These are phyloP conservation scores for Coryphaenoides rupestris DNA, from an alignment of 2,113 vertebrate genomes.

Conservation along the genomic window DNA sequence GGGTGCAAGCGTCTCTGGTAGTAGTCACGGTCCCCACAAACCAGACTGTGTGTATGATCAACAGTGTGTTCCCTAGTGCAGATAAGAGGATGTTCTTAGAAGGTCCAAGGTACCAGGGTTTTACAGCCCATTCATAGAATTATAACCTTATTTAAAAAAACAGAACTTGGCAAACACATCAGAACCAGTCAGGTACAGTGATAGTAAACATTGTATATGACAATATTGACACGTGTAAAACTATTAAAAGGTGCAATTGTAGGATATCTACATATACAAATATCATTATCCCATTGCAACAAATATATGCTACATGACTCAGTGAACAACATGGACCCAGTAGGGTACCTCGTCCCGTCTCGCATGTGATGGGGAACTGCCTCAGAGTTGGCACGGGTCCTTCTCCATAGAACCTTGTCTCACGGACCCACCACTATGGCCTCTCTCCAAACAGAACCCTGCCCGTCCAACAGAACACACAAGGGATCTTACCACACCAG, in stretches of 20 bases:
- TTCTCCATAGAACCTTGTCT: slow-evolving; percentile 71
- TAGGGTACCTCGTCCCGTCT: slow-evolving; percentile 77
- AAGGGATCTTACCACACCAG: too few relatives aligned
- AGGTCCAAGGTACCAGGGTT: slow-evolving; percentile 12
- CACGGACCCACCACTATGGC: slow-evolving; percentile 80
- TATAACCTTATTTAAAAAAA: slow-evolving; percentile 8
- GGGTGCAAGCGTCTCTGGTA: background rate
- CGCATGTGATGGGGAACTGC: slow-evolving; percentile 78
- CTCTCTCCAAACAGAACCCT: slow-evolving; percentile 78
- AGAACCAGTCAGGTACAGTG: background rate
- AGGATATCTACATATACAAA: background rate
- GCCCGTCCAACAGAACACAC: too few relatives aligned
- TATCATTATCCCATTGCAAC: background rate
- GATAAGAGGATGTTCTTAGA: slow-evolving; percentile 6
- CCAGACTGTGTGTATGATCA: background rate
- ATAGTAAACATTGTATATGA: background rate
- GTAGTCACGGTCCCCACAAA: background rate
- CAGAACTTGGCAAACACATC: background rate
- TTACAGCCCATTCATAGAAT: slow-evolving; percentile 19
- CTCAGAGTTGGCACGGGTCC: slow-evolving; percentile 52
- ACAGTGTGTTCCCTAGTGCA: background rate
- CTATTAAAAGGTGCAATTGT: too few relatives aligned
- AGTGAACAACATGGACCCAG: background rate
- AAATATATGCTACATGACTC: background rate
- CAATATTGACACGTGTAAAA: background rate